These are phyloP conservation scores for Caloenas nicobarica DNA, from an alignment of 2,113 vertebrate species.

Conservation along the genomic window DNA sequence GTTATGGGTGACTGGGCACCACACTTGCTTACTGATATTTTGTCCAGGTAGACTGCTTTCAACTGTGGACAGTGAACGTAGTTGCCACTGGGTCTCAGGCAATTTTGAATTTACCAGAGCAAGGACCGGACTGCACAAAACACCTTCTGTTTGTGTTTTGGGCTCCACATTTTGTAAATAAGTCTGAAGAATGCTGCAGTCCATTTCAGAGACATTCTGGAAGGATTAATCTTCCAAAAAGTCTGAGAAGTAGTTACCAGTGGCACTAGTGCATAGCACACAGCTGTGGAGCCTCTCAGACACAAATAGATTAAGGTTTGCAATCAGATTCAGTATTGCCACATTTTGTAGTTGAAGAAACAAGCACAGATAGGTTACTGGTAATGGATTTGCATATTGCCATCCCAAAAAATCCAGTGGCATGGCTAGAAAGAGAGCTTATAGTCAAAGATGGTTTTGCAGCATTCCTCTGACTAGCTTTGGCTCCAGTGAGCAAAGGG, in stretches of 20 bases:
- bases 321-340: background rate
- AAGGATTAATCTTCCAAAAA: background rate
- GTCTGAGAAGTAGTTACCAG: background rate
- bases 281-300: background rate
- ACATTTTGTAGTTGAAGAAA: background rate
- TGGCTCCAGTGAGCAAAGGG: background rate
- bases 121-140: background rate
- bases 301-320: background rate
- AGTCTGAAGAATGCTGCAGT: background rate
- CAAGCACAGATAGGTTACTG: background rate
- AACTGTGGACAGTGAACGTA: background rate
- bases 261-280: background rate
- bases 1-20: background rate
- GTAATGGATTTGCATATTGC: background rate
- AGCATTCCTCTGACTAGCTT: background rate
- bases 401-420: background rate
- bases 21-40: background rate
- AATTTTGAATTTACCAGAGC: background rate
- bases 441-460: background rate
- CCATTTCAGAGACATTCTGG: background rate
- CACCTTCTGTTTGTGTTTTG: background rate
- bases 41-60: background rate
- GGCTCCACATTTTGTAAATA: background rate
- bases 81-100: background rate
- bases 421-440: background rate